phyloP scores from a whole-genome alignment of 2,113 vertebrate species.

The Psephotus haematonotus region DNA sequence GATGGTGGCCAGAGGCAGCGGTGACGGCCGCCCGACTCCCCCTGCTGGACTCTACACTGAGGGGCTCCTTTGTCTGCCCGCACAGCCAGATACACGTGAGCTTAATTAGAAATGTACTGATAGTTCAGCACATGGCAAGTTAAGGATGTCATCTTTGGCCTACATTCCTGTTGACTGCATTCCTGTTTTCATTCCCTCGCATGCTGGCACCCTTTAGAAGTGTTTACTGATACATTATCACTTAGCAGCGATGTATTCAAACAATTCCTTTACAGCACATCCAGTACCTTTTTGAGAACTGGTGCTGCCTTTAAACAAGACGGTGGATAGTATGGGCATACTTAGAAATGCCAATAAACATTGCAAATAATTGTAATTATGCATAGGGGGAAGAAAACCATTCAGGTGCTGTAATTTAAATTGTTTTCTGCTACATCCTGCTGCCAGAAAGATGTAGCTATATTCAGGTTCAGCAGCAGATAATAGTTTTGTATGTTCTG shows the following conservation, averaged over 20 bases:
- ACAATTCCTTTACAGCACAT: background rate
- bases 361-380: background rate
- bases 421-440: background rate
- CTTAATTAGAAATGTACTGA: background rate
- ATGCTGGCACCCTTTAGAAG: accelerated
- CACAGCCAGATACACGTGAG: accelerated
- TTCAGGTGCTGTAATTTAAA: background rate
- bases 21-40: background rate
- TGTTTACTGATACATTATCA: background rate
- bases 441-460: background rate
- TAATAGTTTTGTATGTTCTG: background rate
- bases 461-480: background rate
- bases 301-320: background rate
- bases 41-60: background rate
- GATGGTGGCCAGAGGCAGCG: background rate
- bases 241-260: background rate
- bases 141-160: background rate
- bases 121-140: background rate
- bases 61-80: background rate
- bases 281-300: background rate
- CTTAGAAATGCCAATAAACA: background rate
- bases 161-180: accelerated
- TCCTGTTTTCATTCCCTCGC: background rate
- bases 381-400: too few relatives aligned
- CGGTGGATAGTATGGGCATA: background rate